Evolutionary conservation across 2,888 invertebrate species (phyloP), one percentile per base, ranked within the genome.

Genomic region (Phaedon cochleariae): DNA sequence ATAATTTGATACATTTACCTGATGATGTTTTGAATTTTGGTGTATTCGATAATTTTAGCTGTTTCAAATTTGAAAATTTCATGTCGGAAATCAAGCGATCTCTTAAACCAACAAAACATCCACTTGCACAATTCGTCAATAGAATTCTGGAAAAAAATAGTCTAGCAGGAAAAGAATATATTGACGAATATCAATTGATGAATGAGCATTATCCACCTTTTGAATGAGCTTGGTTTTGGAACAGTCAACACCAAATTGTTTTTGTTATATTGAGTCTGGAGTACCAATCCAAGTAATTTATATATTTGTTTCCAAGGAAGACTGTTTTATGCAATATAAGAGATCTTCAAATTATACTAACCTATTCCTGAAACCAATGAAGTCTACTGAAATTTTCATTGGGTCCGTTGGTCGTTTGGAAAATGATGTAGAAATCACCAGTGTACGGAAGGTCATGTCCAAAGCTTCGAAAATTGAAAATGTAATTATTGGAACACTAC

Each of bases 91-190:
- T 46, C 46, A 46, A 46, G 9, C 46, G 46, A 46, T 46, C 46
- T 46, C 46, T 46, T 17, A 46, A 46, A 46, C 46, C 46, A 46
- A 46, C 46, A 20, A 46, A 46, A 46, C 9, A 46, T 9, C 46
- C 46, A 46, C 20, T 46, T 46, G 46, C 46, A 46, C 46, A 46
- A 46, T 46, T 46, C 15, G 46, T n/a, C 15, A 46, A 46, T n/a
- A 46, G 46, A 46, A 46, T 46, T 46, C 46, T 46, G 46, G 46
- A 46, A 46, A 46, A 17, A 46, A 46, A 46, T 46, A 46, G 46
- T 46, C 9, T 20, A 46, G 9, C 46, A 46, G 17, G 15, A 46
- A 46, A 46, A 15, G 46, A 46, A 10, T 46, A 17, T 46, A 46
- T 46, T 46, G 15, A 17, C 15, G 46, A 46, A 46, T 46, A 15